These are phyloP conservation scores for Triplophysa bombifrons DNA, from an alignment of 2,797 vertebrate species.

Conservation along the genomic window DNA sequence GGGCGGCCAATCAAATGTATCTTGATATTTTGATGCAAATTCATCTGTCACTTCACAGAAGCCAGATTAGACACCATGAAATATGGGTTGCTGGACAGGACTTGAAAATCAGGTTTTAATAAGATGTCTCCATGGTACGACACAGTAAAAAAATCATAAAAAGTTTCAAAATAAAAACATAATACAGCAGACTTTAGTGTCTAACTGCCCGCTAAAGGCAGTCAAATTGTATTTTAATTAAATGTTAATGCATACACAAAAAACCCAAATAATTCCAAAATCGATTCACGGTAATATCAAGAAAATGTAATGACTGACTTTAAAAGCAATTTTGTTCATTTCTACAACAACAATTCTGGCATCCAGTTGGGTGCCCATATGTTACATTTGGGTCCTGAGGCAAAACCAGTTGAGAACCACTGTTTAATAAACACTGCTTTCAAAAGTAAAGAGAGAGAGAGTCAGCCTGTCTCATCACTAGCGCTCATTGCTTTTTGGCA, in stretches of 20 bases:
- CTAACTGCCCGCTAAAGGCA: too few relatives aligned
- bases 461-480: not conserved
- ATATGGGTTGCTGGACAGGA: not conserved
- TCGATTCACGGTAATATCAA: not conserved
- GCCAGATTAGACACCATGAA: not conserved
- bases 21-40: too few relatives aligned
- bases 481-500: constrained; percentile 23
- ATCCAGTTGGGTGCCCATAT: not conserved
- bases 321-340: not conserved
- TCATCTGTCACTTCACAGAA: too few relatives aligned
- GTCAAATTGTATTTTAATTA: too few relatives aligned
- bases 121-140: too few relatives aligned
- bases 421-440: constrained; percentile 9
- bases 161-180: too few relatives aligned
- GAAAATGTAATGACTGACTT: not conserved
- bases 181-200: too few relatives aligned
- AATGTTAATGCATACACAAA: too few relatives aligned
- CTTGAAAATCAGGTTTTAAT: not conserved
- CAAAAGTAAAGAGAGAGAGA: not conserved
- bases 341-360: not conserved
- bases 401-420: not conserved
- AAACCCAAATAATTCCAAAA: not conserved
- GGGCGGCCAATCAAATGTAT: too few relatives aligned
- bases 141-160: too few relatives aligned
- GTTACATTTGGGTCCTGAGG: not conserved